Evolutionary conservation across 1,140 invertebrate genomes (phyloP).

Genomic region (Grapholita molesta): DNA sequence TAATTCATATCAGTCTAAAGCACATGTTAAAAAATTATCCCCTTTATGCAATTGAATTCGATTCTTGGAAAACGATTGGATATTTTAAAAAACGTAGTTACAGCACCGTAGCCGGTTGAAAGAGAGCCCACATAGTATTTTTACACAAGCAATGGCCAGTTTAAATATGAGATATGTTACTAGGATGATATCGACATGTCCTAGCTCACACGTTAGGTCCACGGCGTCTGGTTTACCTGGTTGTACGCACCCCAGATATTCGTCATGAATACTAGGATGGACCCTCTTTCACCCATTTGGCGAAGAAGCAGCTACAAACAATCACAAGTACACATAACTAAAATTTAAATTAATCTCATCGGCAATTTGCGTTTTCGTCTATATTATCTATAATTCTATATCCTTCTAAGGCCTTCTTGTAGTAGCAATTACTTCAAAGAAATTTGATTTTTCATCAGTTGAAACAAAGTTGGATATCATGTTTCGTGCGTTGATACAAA

Average conservation of each 20-base stretch:
- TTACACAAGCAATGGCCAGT: slow-evolving; percentile 30
- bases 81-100: not conserved
- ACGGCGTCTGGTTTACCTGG: slow-evolving; percentile 44
- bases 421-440: too few species aligned
- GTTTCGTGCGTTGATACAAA: too few species aligned
- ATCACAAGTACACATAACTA: slow-evolving; percentile 27
- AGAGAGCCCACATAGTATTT: slow-evolving; percentile 55
- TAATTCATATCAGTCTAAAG: too few species aligned
- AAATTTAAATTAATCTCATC: not conserved
- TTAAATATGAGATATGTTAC: slow-evolving; percentile 15
- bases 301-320: slow-evolving; percentile 66
- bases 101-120: slow-evolving; percentile 26
- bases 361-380: too few species aligned
- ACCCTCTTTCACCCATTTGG: slow-evolving; percentile 73
- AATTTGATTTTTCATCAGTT: too few species aligned
- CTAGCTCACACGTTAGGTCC: slow-evolving; percentile 15
- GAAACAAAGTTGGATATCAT: too few species aligned
- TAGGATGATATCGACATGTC: slow-evolving; percentile 13
- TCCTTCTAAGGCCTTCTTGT: too few species aligned
- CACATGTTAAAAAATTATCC: too few species aligned
- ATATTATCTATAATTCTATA: too few species aligned
- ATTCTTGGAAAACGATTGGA: not conserved
- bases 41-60: not conserved
- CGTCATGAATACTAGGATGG: slow-evolving; percentile 62
- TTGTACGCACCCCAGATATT: slow-evolving; percentile 53